phyloP scores from a whole-genome alignment of 2,888 invertebrate species.

The Sialis lutaria region DNA sequence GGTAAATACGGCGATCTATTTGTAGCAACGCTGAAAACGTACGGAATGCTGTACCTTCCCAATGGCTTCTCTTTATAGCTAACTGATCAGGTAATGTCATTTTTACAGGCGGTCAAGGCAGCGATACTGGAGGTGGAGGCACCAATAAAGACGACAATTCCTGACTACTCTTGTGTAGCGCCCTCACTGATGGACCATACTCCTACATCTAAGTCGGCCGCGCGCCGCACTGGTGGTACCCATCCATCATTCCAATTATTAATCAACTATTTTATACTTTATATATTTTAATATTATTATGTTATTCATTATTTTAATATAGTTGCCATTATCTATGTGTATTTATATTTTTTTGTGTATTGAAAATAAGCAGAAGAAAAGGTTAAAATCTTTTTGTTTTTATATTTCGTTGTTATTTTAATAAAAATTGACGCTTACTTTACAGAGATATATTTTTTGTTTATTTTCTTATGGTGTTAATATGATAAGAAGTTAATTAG shows the following conservation, averaged over 20 bases:
- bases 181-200: slow-evolving; percentile 96
- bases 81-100: slow-evolving; percentile 76
- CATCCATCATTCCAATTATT: slow-evolving; percentile 20
- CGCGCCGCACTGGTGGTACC: slow-evolving; percentile 1
- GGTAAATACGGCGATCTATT: slow-evolving; percentile 98
- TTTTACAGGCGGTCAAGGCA: slow-evolving; percentile 24
- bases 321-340: background rate
- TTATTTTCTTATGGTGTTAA: no score
- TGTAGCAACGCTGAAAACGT: slow-evolving; percentile 86
- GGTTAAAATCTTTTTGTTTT: no score
- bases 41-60: slow-evolving; percentile 98
- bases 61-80: slow-evolving; percentile 93
- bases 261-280: slow-evolving; percentile 10
- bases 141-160: slow-evolving; percentile 84
- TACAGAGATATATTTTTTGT: no score
- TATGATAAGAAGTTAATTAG: no score
- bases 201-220: slow-evolving; percentile 55
- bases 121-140: slow-evolving; percentile 42
- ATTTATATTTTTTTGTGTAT: no score
- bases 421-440: no score
- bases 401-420: no score
- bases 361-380: no score
- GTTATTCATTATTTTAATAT: slow-evolving; percentile 1
- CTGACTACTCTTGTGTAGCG: slow-evolving; percentile 99
- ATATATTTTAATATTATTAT: background rate